Conservation (phyloP, 2,797 vertebrate genomes). For the Pipistrellus nathusii region DNA sequence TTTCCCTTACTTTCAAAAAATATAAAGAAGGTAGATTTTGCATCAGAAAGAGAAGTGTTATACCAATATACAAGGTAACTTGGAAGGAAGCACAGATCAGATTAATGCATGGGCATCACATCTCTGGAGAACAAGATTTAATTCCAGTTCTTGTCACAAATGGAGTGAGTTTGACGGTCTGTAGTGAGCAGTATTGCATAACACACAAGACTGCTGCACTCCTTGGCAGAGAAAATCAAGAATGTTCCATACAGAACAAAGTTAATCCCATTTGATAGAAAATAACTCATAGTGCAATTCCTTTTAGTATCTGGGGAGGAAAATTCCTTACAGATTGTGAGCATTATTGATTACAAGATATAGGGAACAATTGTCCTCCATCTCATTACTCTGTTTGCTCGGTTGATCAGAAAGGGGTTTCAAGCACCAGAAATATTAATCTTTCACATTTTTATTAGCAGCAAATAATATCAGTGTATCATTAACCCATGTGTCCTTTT, state of each 20-base stretch:
- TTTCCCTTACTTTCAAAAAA: conserved; percentile 58
- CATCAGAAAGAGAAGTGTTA: conserved; percentile 27
- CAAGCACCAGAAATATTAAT: conserved; percentile 44
- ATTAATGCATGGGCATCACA: conserved; percentile 51
- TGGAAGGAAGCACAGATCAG: conserved; percentile 55
- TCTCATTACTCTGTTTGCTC: not conserved
- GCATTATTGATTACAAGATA: conserved; percentile 57
- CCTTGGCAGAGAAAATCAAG: conserved; percentile 71
- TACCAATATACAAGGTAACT: not conserved
- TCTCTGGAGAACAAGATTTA: conserved; percentile 71
- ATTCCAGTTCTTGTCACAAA: conserved; percentile 75
- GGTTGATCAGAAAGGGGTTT: conserved; percentile 29
- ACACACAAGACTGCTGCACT: conserved; percentile 43
- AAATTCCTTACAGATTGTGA: conserved; percentile 59
- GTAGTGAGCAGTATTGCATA: conserved; percentile 69
- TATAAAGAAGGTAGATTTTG: not conserved
- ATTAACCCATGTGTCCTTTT: conserved; percentile 46
- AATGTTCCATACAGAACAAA: conserved; percentile 63
- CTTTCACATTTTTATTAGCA: conserved; percentile 72
- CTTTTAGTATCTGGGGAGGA: conserved; percentile 53
- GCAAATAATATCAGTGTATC: conserved; percentile 59
- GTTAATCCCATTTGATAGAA: conserved; percentile 75
- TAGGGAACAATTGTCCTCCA: not conserved
- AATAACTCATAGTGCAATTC: conserved; percentile 74
- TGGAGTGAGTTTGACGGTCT: conserved; percentile 75